These are phyloP conservation scores for Linyphia triangularis DNA, from an alignment of 2,888 invertebrate genomes.

Conservation along the genomic window DNA sequence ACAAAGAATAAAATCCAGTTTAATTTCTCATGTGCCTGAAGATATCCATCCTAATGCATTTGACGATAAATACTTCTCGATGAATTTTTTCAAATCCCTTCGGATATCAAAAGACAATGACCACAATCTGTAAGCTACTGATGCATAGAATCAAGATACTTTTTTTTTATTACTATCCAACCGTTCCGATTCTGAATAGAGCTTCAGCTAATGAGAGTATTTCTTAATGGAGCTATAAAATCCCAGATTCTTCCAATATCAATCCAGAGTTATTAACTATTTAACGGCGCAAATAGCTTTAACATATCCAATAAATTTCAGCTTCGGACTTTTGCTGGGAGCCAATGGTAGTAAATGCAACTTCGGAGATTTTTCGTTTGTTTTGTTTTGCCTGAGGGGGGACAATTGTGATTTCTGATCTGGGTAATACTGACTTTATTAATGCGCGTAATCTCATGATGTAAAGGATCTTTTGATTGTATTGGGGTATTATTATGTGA, in stretches of 20 bases:
- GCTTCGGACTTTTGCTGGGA: neutral
- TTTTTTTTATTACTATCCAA: too few relatives aligned
- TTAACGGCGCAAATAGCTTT: neutral
- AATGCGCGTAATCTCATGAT: neutral
- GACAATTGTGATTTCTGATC: neutral
- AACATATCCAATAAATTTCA: neutral
- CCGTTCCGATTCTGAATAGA: neutral
- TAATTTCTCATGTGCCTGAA: neutral
- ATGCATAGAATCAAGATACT: neutral
- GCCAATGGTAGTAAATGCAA: neutral
- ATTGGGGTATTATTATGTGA: neutral
- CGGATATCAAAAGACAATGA: neutral
- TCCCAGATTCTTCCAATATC: neutral
- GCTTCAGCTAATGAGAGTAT: neutral
- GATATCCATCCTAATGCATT: neutral
- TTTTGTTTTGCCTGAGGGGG: neutral
- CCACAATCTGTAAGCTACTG: neutral
- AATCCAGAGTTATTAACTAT: neutral
- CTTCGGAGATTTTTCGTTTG: neutral
- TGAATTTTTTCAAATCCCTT: neutral
- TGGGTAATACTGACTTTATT: neutral
- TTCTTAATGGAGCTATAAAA: neutral
- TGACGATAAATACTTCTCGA: neutral
- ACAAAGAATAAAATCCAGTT: neutral
- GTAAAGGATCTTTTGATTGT: neutral